Conservation (phyloP, 2,888 invertebrate species). For the Junonia oenone region DNA sequence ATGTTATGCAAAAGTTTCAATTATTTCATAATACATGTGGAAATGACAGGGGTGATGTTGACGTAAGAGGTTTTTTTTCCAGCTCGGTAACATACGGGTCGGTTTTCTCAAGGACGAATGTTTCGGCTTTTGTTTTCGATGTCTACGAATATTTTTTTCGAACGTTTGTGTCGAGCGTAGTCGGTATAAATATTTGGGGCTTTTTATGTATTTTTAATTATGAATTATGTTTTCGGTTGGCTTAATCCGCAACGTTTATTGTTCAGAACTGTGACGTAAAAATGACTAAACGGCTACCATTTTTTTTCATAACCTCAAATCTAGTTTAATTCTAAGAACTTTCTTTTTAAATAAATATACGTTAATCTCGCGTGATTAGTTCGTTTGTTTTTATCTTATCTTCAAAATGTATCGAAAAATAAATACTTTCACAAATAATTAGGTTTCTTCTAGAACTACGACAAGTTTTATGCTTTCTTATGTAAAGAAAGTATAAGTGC, state of each 20-base stretch:
- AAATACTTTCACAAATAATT: no score
- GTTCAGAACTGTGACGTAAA: neutral
- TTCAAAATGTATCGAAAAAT: no score
- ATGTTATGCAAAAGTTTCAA: conserved; percentile 14
- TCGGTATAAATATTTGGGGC: no score
- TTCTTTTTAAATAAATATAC: no score
- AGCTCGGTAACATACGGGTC: conserved; percentile 13
- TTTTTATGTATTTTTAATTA: neutral
- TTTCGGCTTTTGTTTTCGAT: neutral
- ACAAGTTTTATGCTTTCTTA: no score
- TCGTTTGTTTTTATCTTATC: no score
- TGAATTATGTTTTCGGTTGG: neutral
- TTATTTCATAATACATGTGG: conserved; percentile 6
- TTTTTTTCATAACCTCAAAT: no score
- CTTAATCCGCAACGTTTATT: neutral
- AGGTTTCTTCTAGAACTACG: no score
- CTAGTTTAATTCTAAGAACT: no score
- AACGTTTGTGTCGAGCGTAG: neutral
- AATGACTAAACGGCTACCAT: no score
- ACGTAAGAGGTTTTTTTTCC: conserved; percentile 14
- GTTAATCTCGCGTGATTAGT: no score
- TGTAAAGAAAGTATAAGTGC: no score
- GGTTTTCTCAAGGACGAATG: conserved; percentile 12
- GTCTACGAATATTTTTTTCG: neutral
- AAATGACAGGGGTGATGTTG: conserved; percentile 18